Percentiles rank a stretch among this genome's conserved stretches.
These are phyloP conservation scores for Xenentodon cancila DNA, from an alignment of 2,797 vertebrate species.

Conservation along the genomic window DNA sequence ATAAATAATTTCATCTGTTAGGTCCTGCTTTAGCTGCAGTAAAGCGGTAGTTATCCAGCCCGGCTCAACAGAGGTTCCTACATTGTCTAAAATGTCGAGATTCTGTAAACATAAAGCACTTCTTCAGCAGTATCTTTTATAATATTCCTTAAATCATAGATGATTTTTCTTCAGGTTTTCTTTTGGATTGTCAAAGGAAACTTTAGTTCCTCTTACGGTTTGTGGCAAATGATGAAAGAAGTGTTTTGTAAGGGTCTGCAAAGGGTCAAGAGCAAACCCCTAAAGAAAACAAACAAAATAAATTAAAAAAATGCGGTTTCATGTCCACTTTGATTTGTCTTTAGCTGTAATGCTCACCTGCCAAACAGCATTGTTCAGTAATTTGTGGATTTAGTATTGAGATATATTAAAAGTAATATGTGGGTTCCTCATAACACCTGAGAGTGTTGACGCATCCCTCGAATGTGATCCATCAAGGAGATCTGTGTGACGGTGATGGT, in stretches of 20 bases:
- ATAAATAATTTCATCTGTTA: conserved; percentile 55
- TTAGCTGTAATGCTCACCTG: conserved; percentile 14
- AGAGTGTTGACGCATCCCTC: conserved; percentile 51
- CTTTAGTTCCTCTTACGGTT: conserved; percentile 8
- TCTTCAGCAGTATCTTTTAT: conserved; percentile 34
- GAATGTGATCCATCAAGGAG: conserved; percentile 34
- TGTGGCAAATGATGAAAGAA: conserved; percentile 45
- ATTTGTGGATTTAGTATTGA: conserved; percentile 37
- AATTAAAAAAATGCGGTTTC: conserved; percentile 3
- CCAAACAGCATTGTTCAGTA: conserved; percentile 10
- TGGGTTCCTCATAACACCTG: conserved; percentile 64
- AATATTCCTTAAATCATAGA: conserved; percentile 31
- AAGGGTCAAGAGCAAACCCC: conserved; percentile 20
- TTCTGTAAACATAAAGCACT: conserved; percentile 59
- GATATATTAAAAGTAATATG: conserved; percentile 48
- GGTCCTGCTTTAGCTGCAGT: conserved; percentile 55
- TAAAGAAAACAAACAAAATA: conserved; percentile 14
- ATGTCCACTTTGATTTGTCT: conserved; percentile 20
- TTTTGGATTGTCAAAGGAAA: conserved; percentile 33
- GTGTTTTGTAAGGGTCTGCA: conserved; percentile 31
- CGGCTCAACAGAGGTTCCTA: conserved; percentile 46
- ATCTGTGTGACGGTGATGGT: conserved; percentile 35
- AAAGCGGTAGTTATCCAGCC: conserved; percentile 30
- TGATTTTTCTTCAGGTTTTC: conserved; percentile 39
- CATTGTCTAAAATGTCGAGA: conserved; percentile 39